Conservation (phyloP, 2,888 invertebrate species). For the Diploptera punctata region DNA sequence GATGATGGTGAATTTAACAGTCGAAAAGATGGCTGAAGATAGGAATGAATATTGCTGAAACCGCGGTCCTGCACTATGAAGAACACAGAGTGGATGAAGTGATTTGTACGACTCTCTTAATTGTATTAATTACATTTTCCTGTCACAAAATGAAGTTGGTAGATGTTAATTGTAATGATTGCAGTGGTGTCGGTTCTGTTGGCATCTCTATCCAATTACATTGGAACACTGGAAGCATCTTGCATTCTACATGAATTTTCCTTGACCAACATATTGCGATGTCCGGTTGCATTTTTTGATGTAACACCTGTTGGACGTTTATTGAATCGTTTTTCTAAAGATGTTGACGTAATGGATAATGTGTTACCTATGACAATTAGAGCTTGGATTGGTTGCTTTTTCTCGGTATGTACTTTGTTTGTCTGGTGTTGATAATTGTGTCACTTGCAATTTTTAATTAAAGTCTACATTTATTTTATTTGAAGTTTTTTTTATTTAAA, state of each 20-base stretch:
- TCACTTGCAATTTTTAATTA: no score
- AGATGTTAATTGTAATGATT: conserved; percentile 41
- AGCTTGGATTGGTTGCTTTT: conserved; percentile 51
- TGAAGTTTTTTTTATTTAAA: no score
- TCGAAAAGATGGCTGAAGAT: no score
- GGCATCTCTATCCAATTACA: conserved; percentile 53
- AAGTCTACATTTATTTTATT: no score
- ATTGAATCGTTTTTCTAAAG: conserved; percentile 67
- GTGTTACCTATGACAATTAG: conserved; percentile 53
- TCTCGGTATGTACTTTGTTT: conserved; percentile 51
- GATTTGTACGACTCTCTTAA: no score
- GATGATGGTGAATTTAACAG: no score
- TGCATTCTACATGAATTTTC: conserved; percentile 48
- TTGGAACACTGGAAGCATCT: conserved; percentile 53
- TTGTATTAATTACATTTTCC: no score
- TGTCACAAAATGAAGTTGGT: no score
- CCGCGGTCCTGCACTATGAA: no score
- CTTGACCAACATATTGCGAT: conserved; percentile 48
- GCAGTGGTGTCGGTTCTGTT: conserved; percentile 50
- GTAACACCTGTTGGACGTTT: conserved; percentile 79
- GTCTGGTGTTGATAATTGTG: no score
- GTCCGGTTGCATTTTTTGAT: conserved; percentile 68
- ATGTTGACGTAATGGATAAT: conserved; percentile 63
- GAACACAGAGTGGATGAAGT: no score
- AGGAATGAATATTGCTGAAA: no score